Evolutionary conservation across 2,888 invertebrate genomes (phyloP).

Genomic region (Cheilosia vulpina): DNA sequence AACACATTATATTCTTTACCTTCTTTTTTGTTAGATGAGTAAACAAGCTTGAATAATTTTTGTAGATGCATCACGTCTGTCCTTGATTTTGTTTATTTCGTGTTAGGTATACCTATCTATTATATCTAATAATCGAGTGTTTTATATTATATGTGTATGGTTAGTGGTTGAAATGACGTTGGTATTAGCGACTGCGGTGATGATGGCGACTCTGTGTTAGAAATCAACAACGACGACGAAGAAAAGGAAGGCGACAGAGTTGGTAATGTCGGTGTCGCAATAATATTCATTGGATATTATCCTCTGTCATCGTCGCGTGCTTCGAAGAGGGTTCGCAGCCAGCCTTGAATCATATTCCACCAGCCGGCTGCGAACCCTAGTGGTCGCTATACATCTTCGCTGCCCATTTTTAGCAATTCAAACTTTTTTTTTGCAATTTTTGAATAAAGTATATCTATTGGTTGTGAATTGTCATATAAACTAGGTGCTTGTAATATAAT

Average conservation of each 20-base stretch:
- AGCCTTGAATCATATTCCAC: slow-evolving; percentile 88
- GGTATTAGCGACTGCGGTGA: slow-evolving; percentile 65
- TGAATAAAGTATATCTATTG: slow-evolving; percentile 95
- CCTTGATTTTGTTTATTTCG: neutral
- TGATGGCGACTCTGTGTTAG: slow-evolving; percentile 65
- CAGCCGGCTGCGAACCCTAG: slow-evolving; percentile 85
- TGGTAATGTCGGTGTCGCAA: slow-evolving; percentile 55
- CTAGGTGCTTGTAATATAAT: slow-evolving; percentile 96
- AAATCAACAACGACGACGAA: slow-evolving; percentile 68
- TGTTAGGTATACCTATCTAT: slow-evolving; percentile 26
- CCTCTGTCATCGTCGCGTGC: slow-evolving; percentile 85
- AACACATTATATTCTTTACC: too few relatives aligned
- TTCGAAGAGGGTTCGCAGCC: slow-evolving; percentile 88
- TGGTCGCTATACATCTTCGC: slow-evolving; percentile 84
- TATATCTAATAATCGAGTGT: neutral
- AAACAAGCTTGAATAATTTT: too few relatives aligned
- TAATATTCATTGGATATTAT: slow-evolving; percentile 79
- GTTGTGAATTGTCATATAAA: slow-evolving; percentile 94
- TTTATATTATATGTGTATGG: slow-evolving; percentile 34
- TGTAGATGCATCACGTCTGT: neutral
- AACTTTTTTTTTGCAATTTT: slow-evolving; percentile 96
- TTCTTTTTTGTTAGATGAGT: too few relatives aligned
- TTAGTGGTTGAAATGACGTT: slow-evolving; percentile 50
- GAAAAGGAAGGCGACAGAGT: slow-evolving; percentile 59
- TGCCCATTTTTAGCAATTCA: slow-evolving; percentile 94